Evolutionary conservation across 2,113 vertebrate species (phyloP).

Genomic region (Piaya cayana): DNA sequence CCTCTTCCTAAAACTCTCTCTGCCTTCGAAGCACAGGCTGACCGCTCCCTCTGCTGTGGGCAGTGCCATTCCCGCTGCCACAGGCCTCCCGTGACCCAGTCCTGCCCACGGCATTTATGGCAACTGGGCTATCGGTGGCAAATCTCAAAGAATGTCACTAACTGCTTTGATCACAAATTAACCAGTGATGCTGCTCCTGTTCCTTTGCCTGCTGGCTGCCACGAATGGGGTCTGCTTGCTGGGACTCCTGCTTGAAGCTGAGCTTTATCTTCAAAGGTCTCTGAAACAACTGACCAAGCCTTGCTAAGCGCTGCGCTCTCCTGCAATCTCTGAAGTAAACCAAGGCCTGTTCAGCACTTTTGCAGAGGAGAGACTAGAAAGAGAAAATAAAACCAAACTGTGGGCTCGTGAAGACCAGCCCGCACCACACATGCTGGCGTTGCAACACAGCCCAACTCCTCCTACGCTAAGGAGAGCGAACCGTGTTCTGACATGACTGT

Average conservation of each 20-base stretch:
- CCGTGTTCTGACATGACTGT: neutral
- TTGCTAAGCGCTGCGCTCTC: neutral
- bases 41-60: fast-evolving
- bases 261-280: neutral
- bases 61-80: neutral
- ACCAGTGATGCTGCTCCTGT: neutral
- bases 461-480: neutral
- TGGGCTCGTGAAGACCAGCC: neutral
- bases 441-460: neutral
- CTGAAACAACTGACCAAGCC: neutral
- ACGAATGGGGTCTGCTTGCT: fast-evolving
- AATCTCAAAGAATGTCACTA: neutral
- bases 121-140: neutral
- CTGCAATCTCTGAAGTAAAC: neutral
- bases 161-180: neutral
- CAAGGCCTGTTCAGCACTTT: neutral
- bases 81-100: neutral
- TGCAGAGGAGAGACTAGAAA: neutral
- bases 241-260: neutral
- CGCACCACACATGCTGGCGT: neutral
- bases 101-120: neutral
- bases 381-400: neutral
- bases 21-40: neutral
- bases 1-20: neutral
- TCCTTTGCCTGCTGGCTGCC: neutral